Percentiles rank a stretch among this genome's conserved stretches.
Evolutionary conservation across 2,888 invertebrate species (phyloP).

Genomic region (Stenurella melanura): DNA sequence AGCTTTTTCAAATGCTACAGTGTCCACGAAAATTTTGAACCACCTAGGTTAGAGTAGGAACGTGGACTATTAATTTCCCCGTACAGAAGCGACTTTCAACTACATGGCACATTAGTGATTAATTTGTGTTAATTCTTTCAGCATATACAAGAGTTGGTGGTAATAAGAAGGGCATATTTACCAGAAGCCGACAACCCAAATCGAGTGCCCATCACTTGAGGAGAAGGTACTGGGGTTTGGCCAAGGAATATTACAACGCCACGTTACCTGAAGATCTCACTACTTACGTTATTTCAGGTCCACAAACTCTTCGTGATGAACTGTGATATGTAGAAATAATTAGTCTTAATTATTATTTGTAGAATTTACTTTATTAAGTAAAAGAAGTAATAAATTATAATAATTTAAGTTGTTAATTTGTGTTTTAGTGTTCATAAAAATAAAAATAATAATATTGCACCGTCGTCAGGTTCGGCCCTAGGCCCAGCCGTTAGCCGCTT

Average conservation of each 20-base stretch:
- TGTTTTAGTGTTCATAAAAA: too few species aligned
- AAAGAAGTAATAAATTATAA: background rate
- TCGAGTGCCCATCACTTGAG: conserved; percentile 88
- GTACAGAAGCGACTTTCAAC: too few species aligned
- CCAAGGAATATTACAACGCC: conserved; percentile 77
- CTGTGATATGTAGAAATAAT: conserved; percentile 51
- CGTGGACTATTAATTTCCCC: too few species aligned
- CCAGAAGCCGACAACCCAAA: conserved; percentile 92
- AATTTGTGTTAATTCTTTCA: conserved; percentile 68
- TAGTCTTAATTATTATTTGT: conserved; percentile 18
- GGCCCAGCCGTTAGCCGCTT: too few species aligned
- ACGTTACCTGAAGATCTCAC: conserved; percentile 76
- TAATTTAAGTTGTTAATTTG: conserved; percentile 10
- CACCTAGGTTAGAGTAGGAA: too few species aligned
- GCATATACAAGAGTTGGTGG: conserved; percentile 87
- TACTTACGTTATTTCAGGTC: conserved; percentile 32
- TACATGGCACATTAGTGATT: too few species aligned
- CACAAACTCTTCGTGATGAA: conserved; percentile 41
- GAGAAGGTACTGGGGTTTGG: conserved; percentile 83
- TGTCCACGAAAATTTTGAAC: too few species aligned
- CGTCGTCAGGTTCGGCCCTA: too few species aligned
- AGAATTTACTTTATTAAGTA: conserved; percentile 16
- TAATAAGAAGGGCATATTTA: conserved; percentile 94
- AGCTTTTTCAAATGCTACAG: too few species aligned
- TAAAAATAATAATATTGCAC: too few species aligned